Evolutionary conservation across 2,797 vertebrate species (phyloP), one percentile per base, ranked within the genome.

Genomic region (Antennarius maculatus): DNA sequence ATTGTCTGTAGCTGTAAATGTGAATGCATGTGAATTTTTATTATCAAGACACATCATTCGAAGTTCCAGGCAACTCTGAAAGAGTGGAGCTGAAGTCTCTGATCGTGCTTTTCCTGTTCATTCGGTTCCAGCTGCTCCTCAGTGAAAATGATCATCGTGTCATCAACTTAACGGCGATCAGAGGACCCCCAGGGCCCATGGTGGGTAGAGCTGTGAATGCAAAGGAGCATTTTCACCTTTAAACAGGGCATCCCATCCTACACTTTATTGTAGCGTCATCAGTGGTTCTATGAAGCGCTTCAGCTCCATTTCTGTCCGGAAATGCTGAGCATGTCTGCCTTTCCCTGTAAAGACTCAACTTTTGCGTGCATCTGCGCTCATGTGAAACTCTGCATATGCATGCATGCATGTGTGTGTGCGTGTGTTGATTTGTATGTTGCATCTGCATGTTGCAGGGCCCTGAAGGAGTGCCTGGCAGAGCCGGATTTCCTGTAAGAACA

Each of bases 401-500:
- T 71, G 67, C 31, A n/a, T 75, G 41, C 54, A 14, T 57, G 31
- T 4, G 31, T 34, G 18, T 68, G 29, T 71, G 43, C 61, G 12
- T 74, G n/a, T 68, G 27, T 67, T 41, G 13, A 1, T 62, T 43
- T 71, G 14, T 75, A 48, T 48, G 52, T 59, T 42, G 64, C 29
- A 57, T 79, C 57, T 89, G 65, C 54, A 15, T 92, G 76, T 93
- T 91, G 15, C 91, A 96, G 97, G 96, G 96, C 10, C 92, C 93
- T 43, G 94, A 95, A 45, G 96, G 96, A 28, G 84, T 91, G 63
- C 93, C 95, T 9, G 96, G 96, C 78, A 93, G 90, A 85, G 94
- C 95, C 64, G 96, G 96, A 92, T 96, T 97, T 79, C 95, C 96
- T 69, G 95, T 96, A 95, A 96, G 95, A 92, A 71, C 79, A 39